A percentile compares a stretch with the other conserved stretches of the same genome.
Evolutionary conservation across 2,113 vertebrate genomes (phyloP).

Genomic region (Pavo muticus): DNA sequence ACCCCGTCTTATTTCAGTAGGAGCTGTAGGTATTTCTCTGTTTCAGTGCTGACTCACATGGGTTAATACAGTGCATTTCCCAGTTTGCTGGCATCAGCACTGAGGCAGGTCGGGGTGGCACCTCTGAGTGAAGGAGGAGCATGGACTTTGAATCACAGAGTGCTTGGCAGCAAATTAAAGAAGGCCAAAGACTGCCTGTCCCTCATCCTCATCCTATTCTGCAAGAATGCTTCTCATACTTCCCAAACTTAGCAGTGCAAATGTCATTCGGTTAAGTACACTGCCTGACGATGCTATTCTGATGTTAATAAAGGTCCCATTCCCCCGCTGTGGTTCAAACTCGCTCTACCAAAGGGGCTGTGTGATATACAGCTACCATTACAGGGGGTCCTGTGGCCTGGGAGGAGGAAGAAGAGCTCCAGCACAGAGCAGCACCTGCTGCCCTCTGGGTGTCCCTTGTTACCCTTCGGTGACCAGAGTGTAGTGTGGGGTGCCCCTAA

Average conservation of each 20-base stretch:
- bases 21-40: background rate
- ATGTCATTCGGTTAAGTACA: conserved; percentile 14
- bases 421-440: background rate
- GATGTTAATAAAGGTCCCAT: background rate
- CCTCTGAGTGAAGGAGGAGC: background rate
- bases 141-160: background rate
- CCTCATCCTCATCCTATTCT: background rate
- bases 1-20: background rate
- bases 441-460: background rate
- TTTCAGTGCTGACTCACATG: background rate
- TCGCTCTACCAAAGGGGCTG: background rate
- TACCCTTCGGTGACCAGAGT: background rate
- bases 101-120: background rate
- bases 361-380: background rate
- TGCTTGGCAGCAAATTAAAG: conserved; percentile 24
- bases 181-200: background rate
- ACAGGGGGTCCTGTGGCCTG: background rate
- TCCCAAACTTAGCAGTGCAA: conserved; percentile 52
- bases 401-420: background rate
- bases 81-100: conserved; percentile 18
- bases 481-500: accelerated
- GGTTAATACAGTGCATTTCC: background rate
- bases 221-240: conserved; percentile 47
- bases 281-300: conserved; percentile 12
- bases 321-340: background rate